These are phyloP conservation scores for Ennomos fuscantarius DNA, from an alignment of 2,888 invertebrate genomes.

Conservation along the genomic window DNA sequence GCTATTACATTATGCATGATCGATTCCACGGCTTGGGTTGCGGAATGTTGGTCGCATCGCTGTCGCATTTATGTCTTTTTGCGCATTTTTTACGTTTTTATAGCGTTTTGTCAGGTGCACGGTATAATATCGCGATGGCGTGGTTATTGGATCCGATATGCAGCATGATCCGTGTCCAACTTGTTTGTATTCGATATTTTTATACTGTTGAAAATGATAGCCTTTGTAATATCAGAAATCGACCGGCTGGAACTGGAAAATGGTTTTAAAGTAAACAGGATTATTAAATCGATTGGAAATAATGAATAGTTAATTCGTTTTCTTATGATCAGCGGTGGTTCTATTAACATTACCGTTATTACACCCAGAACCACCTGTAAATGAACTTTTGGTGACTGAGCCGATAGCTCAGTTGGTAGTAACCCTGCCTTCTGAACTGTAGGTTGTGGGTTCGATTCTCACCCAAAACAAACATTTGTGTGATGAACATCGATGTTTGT, in stretches of 20 bases:
- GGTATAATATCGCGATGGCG: constrained; percentile 25
- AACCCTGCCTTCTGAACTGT: too few species aligned
- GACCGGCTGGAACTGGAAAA: constrained; percentile 8
- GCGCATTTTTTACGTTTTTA: constrained; percentile 14
- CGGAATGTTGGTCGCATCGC: constrained; percentile 28
- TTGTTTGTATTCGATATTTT: constrained; percentile 11
- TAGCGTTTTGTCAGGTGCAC: constrained; percentile 22
- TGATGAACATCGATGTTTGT: too few species aligned
- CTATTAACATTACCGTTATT: too few species aligned
- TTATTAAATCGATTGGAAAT: too few species aligned
- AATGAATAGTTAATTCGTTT: too few species aligned
- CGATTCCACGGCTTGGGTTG: constrained; percentile 23
- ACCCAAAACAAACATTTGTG: too few species aligned
- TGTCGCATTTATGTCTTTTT: constrained; percentile 27
- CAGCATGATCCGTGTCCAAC: constrained; percentile 19
- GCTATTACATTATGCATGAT: constrained; percentile 31
- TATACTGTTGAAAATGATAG: background rate
- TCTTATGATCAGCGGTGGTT: too few species aligned
- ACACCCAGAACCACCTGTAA: too few species aligned
- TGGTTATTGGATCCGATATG: constrained; percentile 27
- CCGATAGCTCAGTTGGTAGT: too few species aligned
- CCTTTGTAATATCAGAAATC: background rate
- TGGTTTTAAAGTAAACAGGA: background rate
- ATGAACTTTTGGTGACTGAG: too few species aligned
- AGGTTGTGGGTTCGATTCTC: too few species aligned